A percentile compares a stretch with the other conserved stretches of the same genome.
These are phyloP conservation scores for Spicauda simplicius DNA, from an alignment of 2,888 invertebrate species.

Conservation along the genomic window DNA sequence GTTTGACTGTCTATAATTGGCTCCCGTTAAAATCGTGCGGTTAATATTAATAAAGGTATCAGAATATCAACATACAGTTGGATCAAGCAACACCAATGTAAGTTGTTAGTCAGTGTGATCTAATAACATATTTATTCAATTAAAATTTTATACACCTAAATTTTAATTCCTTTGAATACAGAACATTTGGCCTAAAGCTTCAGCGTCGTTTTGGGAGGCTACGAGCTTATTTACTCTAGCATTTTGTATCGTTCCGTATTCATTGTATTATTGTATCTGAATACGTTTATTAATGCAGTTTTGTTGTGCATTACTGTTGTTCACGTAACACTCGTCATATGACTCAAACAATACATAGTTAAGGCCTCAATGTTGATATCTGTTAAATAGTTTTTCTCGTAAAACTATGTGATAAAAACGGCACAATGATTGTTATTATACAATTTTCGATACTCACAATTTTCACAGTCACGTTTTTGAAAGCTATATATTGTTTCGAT, in stretches of 20 bases:
- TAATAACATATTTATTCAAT: constrained; percentile 11
- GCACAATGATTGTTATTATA: constrained; percentile 61
- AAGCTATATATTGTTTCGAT: constrained; percentile 36
- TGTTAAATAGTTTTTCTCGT: constrained; percentile 23
- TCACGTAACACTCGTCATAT: not conserved
- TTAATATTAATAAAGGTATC: constrained; percentile 12
- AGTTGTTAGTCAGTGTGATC: constrained; percentile 16
- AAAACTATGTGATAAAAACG: constrained; percentile 43
- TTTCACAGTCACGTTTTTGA: constrained; percentile 71
- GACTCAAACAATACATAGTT: not conserved
- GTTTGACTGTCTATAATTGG: not conserved
- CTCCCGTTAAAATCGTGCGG: constrained; percentile 3
- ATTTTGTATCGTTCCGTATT: constrained; percentile 42
- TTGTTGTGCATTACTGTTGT: constrained; percentile 4
- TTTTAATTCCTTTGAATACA: constrained; percentile 30
- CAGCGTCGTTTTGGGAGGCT: constrained; percentile 60
- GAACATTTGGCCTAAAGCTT: constrained; percentile 68
- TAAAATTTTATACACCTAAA: constrained; percentile 33
- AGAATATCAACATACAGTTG: constrained; percentile 8
- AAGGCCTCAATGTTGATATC: constrained; percentile 31
- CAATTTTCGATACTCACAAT: constrained; percentile 72
- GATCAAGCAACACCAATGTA: constrained; percentile 9
- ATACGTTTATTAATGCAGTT: constrained; percentile 8
- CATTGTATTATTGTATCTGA: constrained; percentile 38
- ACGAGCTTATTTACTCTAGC: constrained; percentile 78